phyloP scores from a whole-genome alignment of 2,888 invertebrate species.

The Archips xylosteana region DNA sequence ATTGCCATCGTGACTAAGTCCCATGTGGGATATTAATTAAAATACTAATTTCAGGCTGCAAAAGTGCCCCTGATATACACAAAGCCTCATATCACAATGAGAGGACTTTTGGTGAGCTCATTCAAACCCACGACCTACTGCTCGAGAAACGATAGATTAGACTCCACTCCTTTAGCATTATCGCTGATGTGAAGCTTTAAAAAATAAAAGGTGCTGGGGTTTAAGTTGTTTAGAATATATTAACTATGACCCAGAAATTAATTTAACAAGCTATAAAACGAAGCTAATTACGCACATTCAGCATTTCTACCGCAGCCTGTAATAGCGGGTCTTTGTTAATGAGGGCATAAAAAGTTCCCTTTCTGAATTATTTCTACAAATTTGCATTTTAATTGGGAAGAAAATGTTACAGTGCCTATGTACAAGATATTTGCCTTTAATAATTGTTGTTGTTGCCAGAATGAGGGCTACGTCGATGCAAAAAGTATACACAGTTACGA shows the following conservation, averaged over 20 bases:
- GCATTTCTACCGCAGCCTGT: conserved; percentile 61
- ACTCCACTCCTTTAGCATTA: too few relatives aligned
- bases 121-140: too few relatives aligned
- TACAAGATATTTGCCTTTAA: conserved; percentile 49
- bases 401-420: conserved; percentile 56
- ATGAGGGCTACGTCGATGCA: background rate
- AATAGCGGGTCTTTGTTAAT: conserved; percentile 67
- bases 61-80: too few relatives aligned
- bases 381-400: conserved; percentile 76
- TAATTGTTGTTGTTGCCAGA: conserved; percentile 36
- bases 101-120: too few relatives aligned
- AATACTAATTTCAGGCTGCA: too few relatives aligned
- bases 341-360: conserved; percentile 69
- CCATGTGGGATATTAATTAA: too few relatives aligned
- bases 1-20: too few relatives aligned
- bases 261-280: conserved; percentile 60
- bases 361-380: conserved; percentile 68
- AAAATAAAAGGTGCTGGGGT: background rate
- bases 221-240: conserved; percentile 48
- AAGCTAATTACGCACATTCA: conserved; percentile 67
- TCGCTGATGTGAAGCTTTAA: too few relatives aligned
- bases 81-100: too few relatives aligned
- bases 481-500: background rate
- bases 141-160: too few relatives aligned
- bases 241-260: conserved; percentile 56